These are phyloP conservation scores for Sebastolobus alascanus DNA, from an alignment of 2,797 vertebrate genomes.

Conservation along the genomic window DNA sequence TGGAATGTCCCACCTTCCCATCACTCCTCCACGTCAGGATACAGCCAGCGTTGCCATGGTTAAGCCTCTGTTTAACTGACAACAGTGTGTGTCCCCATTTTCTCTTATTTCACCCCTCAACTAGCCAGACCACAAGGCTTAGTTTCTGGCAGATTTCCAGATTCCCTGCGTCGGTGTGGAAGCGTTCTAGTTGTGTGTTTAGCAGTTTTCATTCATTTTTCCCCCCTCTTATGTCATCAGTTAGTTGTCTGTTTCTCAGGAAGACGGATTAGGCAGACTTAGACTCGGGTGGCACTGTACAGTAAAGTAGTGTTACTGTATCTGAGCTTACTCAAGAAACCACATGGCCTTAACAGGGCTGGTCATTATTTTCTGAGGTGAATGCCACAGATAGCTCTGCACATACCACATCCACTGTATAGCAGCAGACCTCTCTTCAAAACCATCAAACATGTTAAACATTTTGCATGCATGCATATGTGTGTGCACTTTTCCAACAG, in stretches of 20 bases:
- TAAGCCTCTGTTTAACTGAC: constrained; percentile 34
- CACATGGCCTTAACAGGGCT: not conserved
- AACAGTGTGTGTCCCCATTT: constrained; percentile 16
- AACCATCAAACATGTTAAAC: not conserved
- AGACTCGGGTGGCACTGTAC: not conserved
- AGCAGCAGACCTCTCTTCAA: not conserved
- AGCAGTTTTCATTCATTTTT: constrained; percentile 1
- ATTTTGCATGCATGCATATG: not conserved
- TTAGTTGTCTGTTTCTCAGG: constrained; percentile 20
- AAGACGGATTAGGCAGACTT: not conserved
- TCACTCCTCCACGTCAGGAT: constrained; percentile 34
- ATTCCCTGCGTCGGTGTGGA: not conserved
- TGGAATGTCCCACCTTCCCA: constrained; percentile 57
- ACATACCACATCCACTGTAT: not conserved
- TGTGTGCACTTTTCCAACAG: not conserved
- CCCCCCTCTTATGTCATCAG: not conserved
- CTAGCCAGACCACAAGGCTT: constrained; percentile 29
- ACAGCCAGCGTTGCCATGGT: constrained; percentile 48
- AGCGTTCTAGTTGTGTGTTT: constrained; percentile 2
- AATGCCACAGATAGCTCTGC: constrained; percentile 15
- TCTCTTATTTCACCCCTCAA: constrained; percentile 42
- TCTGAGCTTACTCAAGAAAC: constrained; percentile 21
- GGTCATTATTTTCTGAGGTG: not conserved
- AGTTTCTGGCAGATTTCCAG: not conserved
- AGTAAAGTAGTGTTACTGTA: constrained; percentile 14